phyloP scores from a whole-genome alignment of 2,797 vertebrate species.

The Discoglossus pictus region DNA sequence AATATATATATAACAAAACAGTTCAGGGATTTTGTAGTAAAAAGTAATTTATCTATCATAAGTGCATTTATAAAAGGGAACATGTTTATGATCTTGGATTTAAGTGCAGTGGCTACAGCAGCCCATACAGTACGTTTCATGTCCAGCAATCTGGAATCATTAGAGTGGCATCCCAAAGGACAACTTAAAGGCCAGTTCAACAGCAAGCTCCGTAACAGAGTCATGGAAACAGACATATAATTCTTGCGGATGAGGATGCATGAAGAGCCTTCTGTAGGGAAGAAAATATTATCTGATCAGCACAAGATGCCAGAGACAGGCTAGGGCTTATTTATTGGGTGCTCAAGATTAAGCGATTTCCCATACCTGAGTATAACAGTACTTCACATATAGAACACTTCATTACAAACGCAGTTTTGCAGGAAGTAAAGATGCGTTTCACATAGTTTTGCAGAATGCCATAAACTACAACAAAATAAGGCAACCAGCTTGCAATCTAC shows the following conservation, averaged over 20 bases:
- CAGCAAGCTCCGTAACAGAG: constrained; percentile 87
- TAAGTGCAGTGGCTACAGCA: too few species aligned
- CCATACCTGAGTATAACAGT: not conserved
- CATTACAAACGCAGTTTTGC: too few species aligned
- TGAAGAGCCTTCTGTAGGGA: constrained; percentile 82
- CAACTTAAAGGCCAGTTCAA: constrained; percentile 93
- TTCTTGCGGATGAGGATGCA: constrained; percentile 89
- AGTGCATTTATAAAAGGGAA: constrained; percentile 18
- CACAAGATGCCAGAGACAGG: not conserved
- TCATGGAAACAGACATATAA: constrained; percentile 96
- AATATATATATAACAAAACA: too few species aligned
- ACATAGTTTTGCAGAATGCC: too few species aligned
- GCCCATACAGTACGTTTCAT: not conserved
- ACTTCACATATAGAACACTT: not conserved
- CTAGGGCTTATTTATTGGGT: not conserved
- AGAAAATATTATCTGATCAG: not conserved
- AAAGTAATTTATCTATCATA: not conserved
- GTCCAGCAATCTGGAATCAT: constrained; percentile 27
- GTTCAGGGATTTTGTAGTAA: too few species aligned
- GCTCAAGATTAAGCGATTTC: not conserved
- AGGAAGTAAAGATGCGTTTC: too few species aligned
- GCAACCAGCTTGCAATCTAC: too few species aligned
- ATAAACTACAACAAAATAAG: too few species aligned
- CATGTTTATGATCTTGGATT: not conserved
- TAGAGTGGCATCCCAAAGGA: constrained; percentile 86